Conservation (phyloP, 2,797 vertebrate genomes). For the Arctocebus calabarensis region DNA sequence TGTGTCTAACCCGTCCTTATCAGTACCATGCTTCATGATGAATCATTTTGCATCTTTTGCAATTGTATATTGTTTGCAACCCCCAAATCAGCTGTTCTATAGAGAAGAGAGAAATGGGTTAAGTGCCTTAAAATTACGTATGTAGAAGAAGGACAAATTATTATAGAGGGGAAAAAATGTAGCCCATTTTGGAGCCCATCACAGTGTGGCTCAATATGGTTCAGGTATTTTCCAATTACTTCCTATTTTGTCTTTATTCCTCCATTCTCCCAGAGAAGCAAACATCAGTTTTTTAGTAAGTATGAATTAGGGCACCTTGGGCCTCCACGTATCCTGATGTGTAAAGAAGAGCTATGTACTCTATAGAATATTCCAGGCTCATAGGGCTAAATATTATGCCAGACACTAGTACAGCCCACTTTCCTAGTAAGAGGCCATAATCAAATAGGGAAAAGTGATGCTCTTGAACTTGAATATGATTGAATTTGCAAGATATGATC, state of each 20-base stretch:
- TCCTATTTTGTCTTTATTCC: not conserved
- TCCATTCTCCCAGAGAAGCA: not conserved
- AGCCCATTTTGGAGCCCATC: constrained; percentile 25
- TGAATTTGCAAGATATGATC: not conserved
- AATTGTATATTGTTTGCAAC: constrained; percentile 54
- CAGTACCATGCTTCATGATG: not conserved
- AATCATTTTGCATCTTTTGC: constrained; percentile 18
- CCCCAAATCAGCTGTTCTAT: constrained; percentile 63
- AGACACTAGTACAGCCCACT: not conserved
- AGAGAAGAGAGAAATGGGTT: not conserved
- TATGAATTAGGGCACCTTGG: not conserved
- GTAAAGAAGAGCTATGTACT: not conserved
- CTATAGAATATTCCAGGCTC: not conserved
- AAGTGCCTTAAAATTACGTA: not conserved
- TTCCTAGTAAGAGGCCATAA: not conserved
- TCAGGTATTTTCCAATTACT: not conserved
- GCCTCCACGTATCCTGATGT: not conserved
- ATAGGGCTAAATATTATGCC: not conserved
- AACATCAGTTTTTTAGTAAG: not conserved
- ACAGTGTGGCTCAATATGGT: not conserved
- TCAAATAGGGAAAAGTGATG: not conserved
- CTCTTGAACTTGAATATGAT: not conserved
- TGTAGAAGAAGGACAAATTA: not conserved
- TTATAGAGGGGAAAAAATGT: not conserved
- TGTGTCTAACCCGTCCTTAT: constrained; percentile 6